These are phyloP conservation scores for Bombus sibiricus DNA, from an alignment of 1,140 invertebrate genomes.

Conservation along the genomic window DNA sequence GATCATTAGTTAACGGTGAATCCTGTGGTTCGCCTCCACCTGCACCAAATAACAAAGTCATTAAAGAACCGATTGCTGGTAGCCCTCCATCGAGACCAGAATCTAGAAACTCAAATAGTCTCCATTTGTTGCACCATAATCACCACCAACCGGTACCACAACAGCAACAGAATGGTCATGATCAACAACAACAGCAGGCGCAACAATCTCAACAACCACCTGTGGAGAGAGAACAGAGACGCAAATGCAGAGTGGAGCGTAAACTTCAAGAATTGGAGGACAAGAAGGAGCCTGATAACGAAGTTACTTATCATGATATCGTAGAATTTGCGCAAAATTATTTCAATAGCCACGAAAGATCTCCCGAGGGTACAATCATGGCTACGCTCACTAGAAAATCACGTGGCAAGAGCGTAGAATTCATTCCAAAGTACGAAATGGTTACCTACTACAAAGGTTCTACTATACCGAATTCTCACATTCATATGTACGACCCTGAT, in stretches of 20 bases:
- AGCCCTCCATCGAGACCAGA: slow-evolving; percentile 72
- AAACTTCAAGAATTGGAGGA: slow-evolving; percentile 91
- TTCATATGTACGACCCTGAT: slow-evolving; percentile 97
- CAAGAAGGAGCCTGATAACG: slow-evolving; percentile 83
- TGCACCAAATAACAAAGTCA: slow-evolving; percentile 69
- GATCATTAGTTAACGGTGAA: slow-evolving; percentile 73
- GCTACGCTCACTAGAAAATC: slow-evolving; percentile 93
- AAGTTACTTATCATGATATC: slow-evolving; percentile 89
- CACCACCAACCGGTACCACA: slow-evolving; percentile 64
- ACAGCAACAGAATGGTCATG: slow-evolving; percentile 63
- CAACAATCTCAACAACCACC: slow-evolving; percentile 67
- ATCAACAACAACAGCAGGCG: slow-evolving; percentile 44
- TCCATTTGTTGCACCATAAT: slow-evolving; percentile 65
- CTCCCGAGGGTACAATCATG: slow-evolving; percentile 93
- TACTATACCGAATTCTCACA: slow-evolving; percentile 95
- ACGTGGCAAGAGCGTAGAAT: slow-evolving; percentile 88
- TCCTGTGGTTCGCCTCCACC: slow-evolving; percentile 84
- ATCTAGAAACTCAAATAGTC: slow-evolving; percentile 64
- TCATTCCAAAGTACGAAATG: slow-evolving; percentile 96
- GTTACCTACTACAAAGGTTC: slow-evolving; percentile 93
- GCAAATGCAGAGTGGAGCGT: slow-evolving; percentile 92
- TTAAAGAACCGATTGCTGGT: slow-evolving; percentile 69
- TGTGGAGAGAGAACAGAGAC: slow-evolving; percentile 87
- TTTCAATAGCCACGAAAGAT: slow-evolving; percentile 95
- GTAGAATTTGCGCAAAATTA: slow-evolving; percentile 96